Base-by-base conservation (phyloP, 2,113 vertebrate species). In the Oplegnathus fasciatus region DNA sequence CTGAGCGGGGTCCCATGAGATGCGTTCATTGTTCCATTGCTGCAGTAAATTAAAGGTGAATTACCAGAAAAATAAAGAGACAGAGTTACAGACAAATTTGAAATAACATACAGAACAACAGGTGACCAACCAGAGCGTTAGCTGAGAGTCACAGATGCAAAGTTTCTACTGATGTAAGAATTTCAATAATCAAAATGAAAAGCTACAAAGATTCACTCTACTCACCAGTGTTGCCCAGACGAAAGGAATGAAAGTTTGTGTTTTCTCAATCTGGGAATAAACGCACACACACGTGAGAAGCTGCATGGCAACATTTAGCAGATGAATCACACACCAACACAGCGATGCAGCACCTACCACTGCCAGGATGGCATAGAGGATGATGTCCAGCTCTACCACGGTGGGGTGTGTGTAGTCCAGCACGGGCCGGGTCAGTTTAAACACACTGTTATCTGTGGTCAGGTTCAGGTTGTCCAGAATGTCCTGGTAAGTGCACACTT, bases 391-490 rank as follows among this genome's bases (percentile, higher is more conserved):
- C 67, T 93, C 26, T 0, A 94, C 81, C 1, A 44, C 0, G 1
- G 95, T 95, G 48, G 67, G 73, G 22, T 58, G 73, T 11, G 66
- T 94, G 92, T 95, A 37, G 82, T 95, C 93, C 84, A 90, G 70
- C 20, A 93, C 90, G 0, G 95, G 94, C 9, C 95, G 92, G 18
- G 91, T 91, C 57, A 89, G 3, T 83, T 77, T 92, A 13, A 70
- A 92, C n/a, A 71, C 30, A 0, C 54, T 60, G 64, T 76, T 93
- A 15, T 77, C 79, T n/a, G 5, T 37, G 18, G 93, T 93, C 52
- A 95, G 77, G 86, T 95, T 95, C 86, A 95, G 83, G 75, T 94
- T 61, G 46, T 94, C 90, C 80, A 95, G 30, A 5, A 95, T 72
- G 10, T 95, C 94, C 61, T 93, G 90, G 68, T 93, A 92, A n/a